A percentile compares a stretch with the other conserved stretches of the same genome.
Conservation (phyloP, 1,140 invertebrate species). For the Heliconius nattereri region DNA sequence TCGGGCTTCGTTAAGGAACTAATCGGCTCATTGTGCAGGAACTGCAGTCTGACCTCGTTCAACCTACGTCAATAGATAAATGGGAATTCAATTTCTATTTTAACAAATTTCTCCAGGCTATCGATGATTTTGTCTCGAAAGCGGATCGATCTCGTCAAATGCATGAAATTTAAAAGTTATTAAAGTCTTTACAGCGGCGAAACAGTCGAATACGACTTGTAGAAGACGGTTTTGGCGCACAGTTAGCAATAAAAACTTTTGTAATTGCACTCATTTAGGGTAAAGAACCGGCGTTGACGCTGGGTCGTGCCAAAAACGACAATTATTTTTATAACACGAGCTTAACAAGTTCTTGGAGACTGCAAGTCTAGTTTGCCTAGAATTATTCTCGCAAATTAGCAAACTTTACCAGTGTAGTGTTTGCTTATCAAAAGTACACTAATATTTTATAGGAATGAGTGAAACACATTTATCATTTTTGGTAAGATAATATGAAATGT, state of each 20-base stretch:
- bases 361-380: conserved; percentile 23
- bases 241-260: conserved; percentile 79
- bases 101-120: conserved; percentile 36
- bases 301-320: conserved; percentile 75
- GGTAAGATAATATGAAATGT: neutral
- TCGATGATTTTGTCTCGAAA: conserved; percentile 34
- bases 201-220: conserved; percentile 55
- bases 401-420: conserved; percentile 15
- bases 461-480: neutral
- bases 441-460: neutral
- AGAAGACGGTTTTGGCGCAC: conserved; percentile 71
- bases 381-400: conserved; percentile 16
- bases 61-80: conserved; percentile 49
- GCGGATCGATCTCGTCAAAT: conserved; percentile 31
- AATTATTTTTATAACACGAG: conserved; percentile 70
- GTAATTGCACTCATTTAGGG: conserved; percentile 78
- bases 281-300: conserved; percentile 71
- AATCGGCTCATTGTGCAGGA: conserved; percentile 62
- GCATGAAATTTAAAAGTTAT: conserved; percentile 52
- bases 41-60: conserved; percentile 56
- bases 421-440: neutral
- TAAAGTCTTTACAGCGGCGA: conserved; percentile 46
- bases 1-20: conserved; percentile 59
- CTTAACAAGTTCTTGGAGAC: conserved; percentile 55
- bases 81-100: conserved; percentile 54